Evolutionary conservation across 2,888 invertebrate species (phyloP).

Genomic region (Bellardia pandia): DNA sequence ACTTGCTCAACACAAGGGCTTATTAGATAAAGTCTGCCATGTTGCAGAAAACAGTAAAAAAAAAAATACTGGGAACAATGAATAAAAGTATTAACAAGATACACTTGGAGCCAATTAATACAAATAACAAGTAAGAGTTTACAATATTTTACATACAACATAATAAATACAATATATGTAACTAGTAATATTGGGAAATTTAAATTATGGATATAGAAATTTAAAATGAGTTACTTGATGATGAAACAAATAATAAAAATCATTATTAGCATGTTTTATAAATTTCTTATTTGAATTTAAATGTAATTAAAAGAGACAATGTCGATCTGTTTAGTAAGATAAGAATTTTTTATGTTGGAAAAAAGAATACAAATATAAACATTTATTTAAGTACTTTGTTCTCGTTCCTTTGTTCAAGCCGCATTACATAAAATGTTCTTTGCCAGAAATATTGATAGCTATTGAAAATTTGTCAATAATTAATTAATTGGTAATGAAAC

Average conservation of each 20-base stretch:
- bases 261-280: too few relatives aligned
- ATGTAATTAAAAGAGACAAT: conserved; percentile 18
- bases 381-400: conserved; percentile 31
- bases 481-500: conserved; percentile 20
- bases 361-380: conserved; percentile 12
- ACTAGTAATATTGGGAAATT: background rate
- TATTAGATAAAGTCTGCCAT: conserved; percentile 72
- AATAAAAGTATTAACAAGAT: conserved; percentile 57
- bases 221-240: background rate
- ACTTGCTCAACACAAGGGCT: conserved; percentile 70
- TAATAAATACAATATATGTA: too few relatives aligned
- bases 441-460: background rate
- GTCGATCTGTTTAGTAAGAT: background rate
- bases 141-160: background rate
- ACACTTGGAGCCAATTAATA: conserved; percentile 71
- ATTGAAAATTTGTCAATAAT: conserved; percentile 47
- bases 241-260: background rate
- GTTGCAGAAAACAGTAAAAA: conserved; percentile 44
- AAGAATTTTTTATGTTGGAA: conserved; percentile 5
- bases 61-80: conserved; percentile 10
- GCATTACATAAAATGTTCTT: background rate
- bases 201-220: background rate
- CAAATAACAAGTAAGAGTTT: conserved; percentile 47
- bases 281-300: conserved; percentile 3
- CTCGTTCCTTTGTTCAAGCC: conserved; percentile 22